These are phyloP conservation scores for Lordiphosa andalusiaca DNA, from an alignment of 2,888 invertebrate species.

Conservation along the genomic window DNA sequence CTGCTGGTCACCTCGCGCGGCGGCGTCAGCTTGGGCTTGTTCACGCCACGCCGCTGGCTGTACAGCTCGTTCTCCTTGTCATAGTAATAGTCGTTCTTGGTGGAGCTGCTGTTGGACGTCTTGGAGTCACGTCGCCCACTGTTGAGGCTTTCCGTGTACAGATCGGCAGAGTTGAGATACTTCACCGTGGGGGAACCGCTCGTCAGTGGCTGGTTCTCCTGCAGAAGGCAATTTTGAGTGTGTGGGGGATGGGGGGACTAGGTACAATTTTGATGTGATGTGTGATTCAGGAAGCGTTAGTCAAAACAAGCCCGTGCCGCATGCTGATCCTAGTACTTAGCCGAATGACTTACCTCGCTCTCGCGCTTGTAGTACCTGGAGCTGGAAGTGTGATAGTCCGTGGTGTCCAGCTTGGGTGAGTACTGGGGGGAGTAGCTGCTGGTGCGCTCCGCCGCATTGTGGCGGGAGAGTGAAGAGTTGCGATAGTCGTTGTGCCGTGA, in stretches of 20 bases:
- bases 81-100: constrained; percentile 79
- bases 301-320: constrained; percentile 33
- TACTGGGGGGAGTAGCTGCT: constrained; percentile 80
- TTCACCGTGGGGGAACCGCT: constrained; percentile 74
- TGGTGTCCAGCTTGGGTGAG: constrained; percentile 77
- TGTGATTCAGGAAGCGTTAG: constrained; percentile 42
- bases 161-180: constrained; percentile 75
- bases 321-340: constrained; percentile 21
- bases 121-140: constrained; percentile 76
- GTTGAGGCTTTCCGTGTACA: constrained; percentile 68
- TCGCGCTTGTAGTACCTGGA: constrained; percentile 79
- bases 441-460: constrained; percentile 69
- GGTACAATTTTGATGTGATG: constrained; percentile 48
- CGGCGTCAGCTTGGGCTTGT: constrained; percentile 74
- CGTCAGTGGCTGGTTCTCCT: constrained; percentile 71
- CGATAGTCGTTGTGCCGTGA: constrained; percentile 79
- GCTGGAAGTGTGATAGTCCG: constrained; percentile 77
- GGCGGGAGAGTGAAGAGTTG: constrained; percentile 69
- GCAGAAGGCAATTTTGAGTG: constrained; percentile 61
- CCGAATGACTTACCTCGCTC: constrained; percentile 76
- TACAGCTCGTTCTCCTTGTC: constrained; percentile 80
- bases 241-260: constrained; percentile 27
- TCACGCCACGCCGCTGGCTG: constrained; percentile 67
- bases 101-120: constrained; percentile 64
- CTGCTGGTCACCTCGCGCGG: constrained; percentile 74